Conservation (phyloP, 2,113 vertebrate genomes). For the Puma concolor region DNA sequence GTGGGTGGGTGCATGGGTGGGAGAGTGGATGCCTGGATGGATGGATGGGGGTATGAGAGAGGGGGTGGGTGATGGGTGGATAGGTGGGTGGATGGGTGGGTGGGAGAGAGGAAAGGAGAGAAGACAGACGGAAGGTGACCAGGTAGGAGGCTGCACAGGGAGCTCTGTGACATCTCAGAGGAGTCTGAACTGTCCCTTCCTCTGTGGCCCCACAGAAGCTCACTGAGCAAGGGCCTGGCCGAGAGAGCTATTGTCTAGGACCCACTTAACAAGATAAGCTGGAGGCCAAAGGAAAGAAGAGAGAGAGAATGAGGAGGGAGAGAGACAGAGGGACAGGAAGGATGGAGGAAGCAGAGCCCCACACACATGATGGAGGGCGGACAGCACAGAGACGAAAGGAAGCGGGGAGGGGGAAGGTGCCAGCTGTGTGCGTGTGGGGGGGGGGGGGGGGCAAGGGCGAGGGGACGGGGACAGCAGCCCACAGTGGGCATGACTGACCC, state of each 20-base stretch:
- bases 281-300: neutral
- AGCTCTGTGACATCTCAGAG: neutral
- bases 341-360: too few species aligned
- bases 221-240: neutral
- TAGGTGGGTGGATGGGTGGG: neutral
- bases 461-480: neutral
- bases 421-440: accelerated
- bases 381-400: too few species aligned
- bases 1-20: accelerated
- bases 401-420: neutral
- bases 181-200: too few species aligned
- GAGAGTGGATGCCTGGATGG: neutral
- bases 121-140: neutral
- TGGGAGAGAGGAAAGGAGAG: neutral
- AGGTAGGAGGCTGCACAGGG: accelerated
- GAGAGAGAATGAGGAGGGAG: too few species aligned
- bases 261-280: neutral
- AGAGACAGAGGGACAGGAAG: neutral
- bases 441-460: neutral
- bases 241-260: neutral
- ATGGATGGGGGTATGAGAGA: accelerated
- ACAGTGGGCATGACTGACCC: neutral
- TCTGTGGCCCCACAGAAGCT: neutral
- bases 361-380: neutral
- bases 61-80: neutral